Percentiles rank a stretch among this genome's conserved stretches.
Evolutionary conservation across 2,113 vertebrate species (phyloP).

Genomic region (Chrysemys picta): DNA sequence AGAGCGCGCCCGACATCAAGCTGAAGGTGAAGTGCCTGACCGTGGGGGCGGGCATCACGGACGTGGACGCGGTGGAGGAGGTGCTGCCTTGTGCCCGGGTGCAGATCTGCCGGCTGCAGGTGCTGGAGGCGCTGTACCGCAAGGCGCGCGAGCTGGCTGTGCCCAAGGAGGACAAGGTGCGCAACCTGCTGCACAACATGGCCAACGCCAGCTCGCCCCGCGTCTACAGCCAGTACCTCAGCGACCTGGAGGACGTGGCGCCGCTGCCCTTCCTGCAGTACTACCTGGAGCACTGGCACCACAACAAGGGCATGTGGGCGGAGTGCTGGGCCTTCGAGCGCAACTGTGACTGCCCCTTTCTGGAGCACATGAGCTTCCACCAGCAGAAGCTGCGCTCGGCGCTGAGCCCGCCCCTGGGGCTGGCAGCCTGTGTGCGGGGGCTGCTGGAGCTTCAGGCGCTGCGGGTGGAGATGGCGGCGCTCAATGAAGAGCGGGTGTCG

Average conservation of each 20-base stretch:
- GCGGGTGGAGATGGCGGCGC: neutral
- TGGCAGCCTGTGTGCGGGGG: neutral
- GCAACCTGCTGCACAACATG: slow-evolving; percentile 19
- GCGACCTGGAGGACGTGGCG: neutral
- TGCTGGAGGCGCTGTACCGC: slow-evolving; percentile 6
- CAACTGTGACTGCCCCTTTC: neutral
- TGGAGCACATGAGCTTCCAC: neutral
- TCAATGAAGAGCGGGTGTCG: neutral
- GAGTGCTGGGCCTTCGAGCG: slow-evolving; percentile 33
- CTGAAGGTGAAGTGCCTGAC: neutral
- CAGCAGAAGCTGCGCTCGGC: neutral
- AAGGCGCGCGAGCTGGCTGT: neutral
- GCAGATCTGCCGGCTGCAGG: slow-evolving; percentile 31
- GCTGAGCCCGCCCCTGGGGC: neutral
- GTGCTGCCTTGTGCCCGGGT: slow-evolving; percentile 20
- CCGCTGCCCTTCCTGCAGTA: neutral
- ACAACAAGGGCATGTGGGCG: slow-evolving; percentile 12
- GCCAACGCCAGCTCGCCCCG: neutral
- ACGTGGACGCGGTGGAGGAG: neutral
- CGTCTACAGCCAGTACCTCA: slow-evolving; percentile 28
- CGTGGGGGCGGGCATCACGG: neutral
- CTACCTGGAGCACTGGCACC: slow-evolving; percentile 35
- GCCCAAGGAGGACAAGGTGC: neutral
- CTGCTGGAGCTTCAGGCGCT: slow-evolving; percentile 13
- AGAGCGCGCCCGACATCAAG: slow-evolving; percentile 32